Evolutionary conservation across 2,888 invertebrate species (phyloP).

Genomic region (Adelphocoris suturalis): DNA sequence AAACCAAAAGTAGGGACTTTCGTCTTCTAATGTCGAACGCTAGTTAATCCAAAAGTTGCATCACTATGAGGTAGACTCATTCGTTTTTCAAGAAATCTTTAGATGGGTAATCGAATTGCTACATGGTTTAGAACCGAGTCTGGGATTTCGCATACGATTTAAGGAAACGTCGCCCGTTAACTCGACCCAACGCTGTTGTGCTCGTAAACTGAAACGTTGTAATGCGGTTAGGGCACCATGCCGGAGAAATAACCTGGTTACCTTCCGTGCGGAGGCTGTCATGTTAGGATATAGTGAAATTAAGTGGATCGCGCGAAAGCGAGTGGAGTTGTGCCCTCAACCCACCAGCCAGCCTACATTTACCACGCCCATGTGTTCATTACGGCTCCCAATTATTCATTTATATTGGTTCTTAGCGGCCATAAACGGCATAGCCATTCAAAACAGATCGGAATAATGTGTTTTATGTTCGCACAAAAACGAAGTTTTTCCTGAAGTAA

Average conservation of each 20-base stretch:
- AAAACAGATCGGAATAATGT: neutral
- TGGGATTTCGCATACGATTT: neutral
- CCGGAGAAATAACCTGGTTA: neutral
- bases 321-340: neutral
- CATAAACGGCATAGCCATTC: neutral
- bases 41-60: no score
- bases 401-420: neutral
- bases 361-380: neutral
- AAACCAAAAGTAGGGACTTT: no score
- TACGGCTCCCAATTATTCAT: constrained; percentile 2
- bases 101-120: no score
- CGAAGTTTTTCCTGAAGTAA: neutral
- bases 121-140: no score
- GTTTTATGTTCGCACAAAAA: neutral
- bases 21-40: no score
- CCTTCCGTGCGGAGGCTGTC: constrained; percentile 3
- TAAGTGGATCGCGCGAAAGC: neutral
- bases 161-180: neutral
- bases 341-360: neutral
- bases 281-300: neutral
- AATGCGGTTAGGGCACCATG: constrained; percentile 3
- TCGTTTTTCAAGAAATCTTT: no score
- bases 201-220: neutral
- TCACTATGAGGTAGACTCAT: no score
- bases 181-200: neutral